These are phyloP conservation scores for Ispidina picta DNA, from an alignment of 2,797 vertebrate genomes.

Conservation along the genomic window DNA sequence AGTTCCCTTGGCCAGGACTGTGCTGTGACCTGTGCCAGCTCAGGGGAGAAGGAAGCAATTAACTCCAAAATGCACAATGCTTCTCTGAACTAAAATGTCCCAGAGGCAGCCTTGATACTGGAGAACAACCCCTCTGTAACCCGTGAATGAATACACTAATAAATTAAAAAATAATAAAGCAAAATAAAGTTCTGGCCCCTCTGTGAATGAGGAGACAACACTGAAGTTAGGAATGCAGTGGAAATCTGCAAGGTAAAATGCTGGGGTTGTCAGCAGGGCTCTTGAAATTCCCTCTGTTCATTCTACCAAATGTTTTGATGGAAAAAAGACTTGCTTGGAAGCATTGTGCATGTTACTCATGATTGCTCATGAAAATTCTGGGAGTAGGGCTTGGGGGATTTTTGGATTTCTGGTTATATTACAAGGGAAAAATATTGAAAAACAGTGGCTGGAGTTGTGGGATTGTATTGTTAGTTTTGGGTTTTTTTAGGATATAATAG, in stretches of 20 bases:
- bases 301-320: background rate
- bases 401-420: background rate
- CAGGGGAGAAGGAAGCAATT: background rate
- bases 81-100: background rate
- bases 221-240: background rate
- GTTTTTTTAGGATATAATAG: background rate
- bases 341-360: rapidly evolving
- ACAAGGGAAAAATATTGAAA: background rate
- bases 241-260: background rate
- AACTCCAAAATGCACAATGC: background rate
- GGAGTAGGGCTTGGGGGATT: background rate
- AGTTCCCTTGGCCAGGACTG: background rate
- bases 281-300: background rate
- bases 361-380: background rate
- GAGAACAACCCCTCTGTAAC: background rate
- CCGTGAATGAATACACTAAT: background rate
- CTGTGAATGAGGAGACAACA: background rate
- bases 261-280: background rate
- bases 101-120: background rate
- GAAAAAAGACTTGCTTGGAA: background rate
- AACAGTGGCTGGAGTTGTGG: background rate
- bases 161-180: background rate
- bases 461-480: background rate
- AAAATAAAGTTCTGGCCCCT: background rate
- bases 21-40: background rate